Evolutionary conservation across 2,888 invertebrate species (phyloP), one percentile per base, ranked within the genome.

Genomic region (Heliothis peltigera): DNA sequence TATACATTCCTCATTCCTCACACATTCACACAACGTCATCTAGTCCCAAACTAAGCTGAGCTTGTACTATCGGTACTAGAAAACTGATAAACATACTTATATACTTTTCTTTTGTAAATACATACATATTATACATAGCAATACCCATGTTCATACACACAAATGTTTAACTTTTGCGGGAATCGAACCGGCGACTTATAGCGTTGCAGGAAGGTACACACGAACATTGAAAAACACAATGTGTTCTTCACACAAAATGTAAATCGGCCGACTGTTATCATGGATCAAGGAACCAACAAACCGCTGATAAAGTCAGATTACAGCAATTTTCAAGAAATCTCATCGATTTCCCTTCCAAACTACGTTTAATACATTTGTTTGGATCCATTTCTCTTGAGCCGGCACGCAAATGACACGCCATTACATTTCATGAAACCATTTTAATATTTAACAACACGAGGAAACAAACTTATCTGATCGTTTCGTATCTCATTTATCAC

Each of bases 381-480:
- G 39, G 15, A 10, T 55, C 43, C 21, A 39, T 47, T 22, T 68
- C 51, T 25, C 18, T 18, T 22, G 28, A 17, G 8, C 4, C 7
- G n/a, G 21, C 6, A 4, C 22, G 10, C 39, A 35, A 39, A 21
- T 18, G 25, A 18, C 18, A 46, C 56, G n/a, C 21, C 28, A 2
- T 57, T 48, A 28, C 12, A 58, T 48, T 73, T 55, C 25, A 52
- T 28, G 19, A 55, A 62, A 58, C 58, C 44, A 28, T 71, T 65
- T 57, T 46, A 48, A 66, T 64, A 54, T 75, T 53, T 48, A 55
- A 63, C 65, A 66, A 66, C 52, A 67, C 15, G 28, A 68, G 61
- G 55, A 52, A 64, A 66, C 62, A 47, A 59, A 68, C 51, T 64
- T 70, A 73, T 77, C 77, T 55, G 77, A 77, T 77, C 39, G 64